A percentile compares a stretch with the other conserved stretches of the same genome.
Conservation (phyloP, 2,888 invertebrate genomes). For the Coenonympha arcania region DNA sequence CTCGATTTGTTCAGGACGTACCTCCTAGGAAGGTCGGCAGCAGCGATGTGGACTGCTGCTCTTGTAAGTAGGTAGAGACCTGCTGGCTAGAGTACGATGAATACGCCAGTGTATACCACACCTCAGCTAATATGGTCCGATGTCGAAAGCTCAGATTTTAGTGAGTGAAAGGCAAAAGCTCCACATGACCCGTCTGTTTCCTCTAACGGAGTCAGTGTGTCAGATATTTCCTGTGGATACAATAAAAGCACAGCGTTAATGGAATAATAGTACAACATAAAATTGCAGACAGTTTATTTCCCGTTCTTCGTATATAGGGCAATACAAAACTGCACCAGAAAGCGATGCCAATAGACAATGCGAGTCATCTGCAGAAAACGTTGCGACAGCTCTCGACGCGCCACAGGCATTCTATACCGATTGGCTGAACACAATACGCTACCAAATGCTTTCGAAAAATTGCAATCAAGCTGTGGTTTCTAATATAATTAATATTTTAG, state of each 20-base stretch:
- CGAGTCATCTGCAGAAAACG: constrained; percentile 1
- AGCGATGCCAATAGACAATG: constrained; percentile 6
- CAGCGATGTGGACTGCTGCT: no score
- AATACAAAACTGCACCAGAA: constrained; percentile 1
- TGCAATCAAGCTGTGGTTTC: not conserved
- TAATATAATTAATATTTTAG: not conserved
- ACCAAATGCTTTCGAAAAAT: constrained; percentile 3
- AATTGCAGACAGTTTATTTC: not conserved
- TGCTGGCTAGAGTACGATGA: no score
- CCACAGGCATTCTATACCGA: not conserved
- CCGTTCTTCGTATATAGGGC: not conserved
- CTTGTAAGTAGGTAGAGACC: no score
- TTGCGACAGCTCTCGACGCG: constrained; percentile 3
- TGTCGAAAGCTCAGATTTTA: no score
- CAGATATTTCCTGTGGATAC: no score
- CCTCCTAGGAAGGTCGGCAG: no score
- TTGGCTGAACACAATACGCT: not conserved
- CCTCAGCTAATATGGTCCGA: no score
- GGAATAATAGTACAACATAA: not conserved
- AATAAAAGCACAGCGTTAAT: not conserved
- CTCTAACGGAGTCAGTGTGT: no score
- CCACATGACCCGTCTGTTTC: no score
- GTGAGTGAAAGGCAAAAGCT: no score
- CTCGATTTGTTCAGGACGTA: no score
- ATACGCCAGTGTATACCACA: no score